Evolutionary conservation across 2,113 vertebrate genomes (phyloP).

Genomic region (Alligator sinensis): DNA sequence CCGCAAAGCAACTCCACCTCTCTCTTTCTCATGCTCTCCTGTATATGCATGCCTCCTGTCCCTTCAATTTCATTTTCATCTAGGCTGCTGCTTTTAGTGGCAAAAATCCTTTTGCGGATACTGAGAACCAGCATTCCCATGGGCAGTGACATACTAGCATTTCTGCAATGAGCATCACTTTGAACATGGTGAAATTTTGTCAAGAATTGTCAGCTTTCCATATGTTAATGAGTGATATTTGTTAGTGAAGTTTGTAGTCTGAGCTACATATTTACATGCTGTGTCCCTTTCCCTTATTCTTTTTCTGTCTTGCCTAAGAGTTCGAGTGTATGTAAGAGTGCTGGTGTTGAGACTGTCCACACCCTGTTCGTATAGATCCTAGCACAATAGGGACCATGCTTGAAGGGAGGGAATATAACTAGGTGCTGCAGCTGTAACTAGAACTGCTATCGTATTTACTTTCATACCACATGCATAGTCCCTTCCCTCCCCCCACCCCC

Average conservation of each 20-base stretch:
- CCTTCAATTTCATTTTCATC: not conserved
- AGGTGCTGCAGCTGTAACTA: too few relatives aligned
- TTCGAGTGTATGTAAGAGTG: too few relatives aligned
- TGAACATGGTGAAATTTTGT: slow-evolving; percentile 2
- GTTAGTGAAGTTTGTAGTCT: not conserved
- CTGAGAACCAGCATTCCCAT: not conserved
- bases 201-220: not conserved
- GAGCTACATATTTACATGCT: not conserved
- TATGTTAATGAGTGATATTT: not conserved
- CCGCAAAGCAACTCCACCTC: not conserved
- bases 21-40: not conserved
- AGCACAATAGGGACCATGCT: not conserved
- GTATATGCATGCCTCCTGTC: not conserved
- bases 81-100: not conserved
- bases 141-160: not conserved
- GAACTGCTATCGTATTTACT: too few relatives aligned
- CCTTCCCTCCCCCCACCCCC: not conserved
- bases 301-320: slow-evolving; percentile 1
- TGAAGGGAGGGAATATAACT: not conserved
- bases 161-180: not conserved
- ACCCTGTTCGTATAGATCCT: not conserved
- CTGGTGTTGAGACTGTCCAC: not conserved
- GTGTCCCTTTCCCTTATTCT: not conserved
- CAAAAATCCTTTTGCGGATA: not conserved
- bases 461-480: not conserved